phyloP scores from a whole-genome alignment of 1,140 invertebrate species.

The Ceratina australensis region DNA sequence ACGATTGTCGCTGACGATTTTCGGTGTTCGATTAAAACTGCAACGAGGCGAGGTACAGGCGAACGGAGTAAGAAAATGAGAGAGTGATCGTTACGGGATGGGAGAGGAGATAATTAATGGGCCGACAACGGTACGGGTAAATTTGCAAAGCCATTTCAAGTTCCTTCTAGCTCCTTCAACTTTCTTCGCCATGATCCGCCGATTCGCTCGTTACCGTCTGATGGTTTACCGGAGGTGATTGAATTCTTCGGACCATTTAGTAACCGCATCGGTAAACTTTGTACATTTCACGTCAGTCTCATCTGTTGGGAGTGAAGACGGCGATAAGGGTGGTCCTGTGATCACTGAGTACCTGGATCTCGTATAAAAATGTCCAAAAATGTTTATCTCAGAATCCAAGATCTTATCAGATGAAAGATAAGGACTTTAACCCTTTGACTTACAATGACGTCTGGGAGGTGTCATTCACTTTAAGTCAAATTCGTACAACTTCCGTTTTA shows the following conservation, averaged over 20 bases:
- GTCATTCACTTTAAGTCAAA: too few relatives aligned
- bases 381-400: not conserved
- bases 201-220: conserved; percentile 56
- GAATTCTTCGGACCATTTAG: conserved; percentile 68
- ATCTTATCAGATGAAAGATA: too few relatives aligned
- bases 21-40: too few relatives aligned
- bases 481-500: too few relatives aligned
- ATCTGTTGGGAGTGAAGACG: not conserved
- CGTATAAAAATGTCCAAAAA: too few relatives aligned
- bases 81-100: conserved; percentile 25
- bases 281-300: conserved; percentile 68
- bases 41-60: not conserved
- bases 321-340: conserved; percentile 17
- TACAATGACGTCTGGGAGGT: too few relatives aligned
- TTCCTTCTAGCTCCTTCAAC: conserved; percentile 48
- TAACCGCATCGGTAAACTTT: conserved; percentile 76
- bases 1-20: too few relatives aligned
- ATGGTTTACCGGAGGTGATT: conserved; percentile 73
- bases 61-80: conserved; percentile 26
- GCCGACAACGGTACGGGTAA: conserved; percentile 68
- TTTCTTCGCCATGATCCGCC: not conserved
- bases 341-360: conserved; percentile 53
- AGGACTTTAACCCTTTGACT: too few relatives aligned
- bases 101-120: conserved; percentile 71
- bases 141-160: conserved; percentile 78